phyloP scores from a whole-genome alignment of 2,113 vertebrate genomes.

The Nycticorax nycticorax region DNA sequence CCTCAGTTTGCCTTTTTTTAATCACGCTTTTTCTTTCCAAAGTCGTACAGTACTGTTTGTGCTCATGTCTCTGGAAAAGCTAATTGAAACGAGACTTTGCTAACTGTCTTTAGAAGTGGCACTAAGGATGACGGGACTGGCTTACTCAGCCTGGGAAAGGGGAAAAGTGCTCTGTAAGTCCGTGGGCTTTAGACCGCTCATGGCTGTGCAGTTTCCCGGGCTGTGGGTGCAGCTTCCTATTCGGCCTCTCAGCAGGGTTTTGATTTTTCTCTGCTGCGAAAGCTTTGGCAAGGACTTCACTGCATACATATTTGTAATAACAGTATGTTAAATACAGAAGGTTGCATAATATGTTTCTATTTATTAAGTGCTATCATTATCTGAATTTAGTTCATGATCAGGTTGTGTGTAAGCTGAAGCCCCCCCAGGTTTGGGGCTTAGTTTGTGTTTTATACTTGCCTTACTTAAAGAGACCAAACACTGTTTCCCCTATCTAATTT shows the following conservation, averaged over 20 bases:
- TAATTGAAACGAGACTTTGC: background rate
- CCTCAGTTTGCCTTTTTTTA: background rate
- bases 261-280: background rate
- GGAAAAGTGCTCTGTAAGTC: background rate
- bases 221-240: background rate
- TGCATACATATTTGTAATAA: background rate
- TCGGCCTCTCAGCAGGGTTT: background rate
- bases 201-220: background rate
- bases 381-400: background rate
- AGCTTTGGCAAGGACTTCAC: background rate
- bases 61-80: background rate
- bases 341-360: background rate
- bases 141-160: background rate
- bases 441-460: background rate
- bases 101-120: background rate
- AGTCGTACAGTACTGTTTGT: background rate
- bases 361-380: background rate
- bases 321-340: background rate
- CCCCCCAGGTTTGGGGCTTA: background rate
- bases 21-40: background rate
- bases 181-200: background rate
- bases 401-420: background rate
- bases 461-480: background rate
- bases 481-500: background rate
- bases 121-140: background rate